Evolutionary conservation across 1,140 invertebrate genomes (phyloP).

Genomic region (Drosophila nigrodunni): DNA sequence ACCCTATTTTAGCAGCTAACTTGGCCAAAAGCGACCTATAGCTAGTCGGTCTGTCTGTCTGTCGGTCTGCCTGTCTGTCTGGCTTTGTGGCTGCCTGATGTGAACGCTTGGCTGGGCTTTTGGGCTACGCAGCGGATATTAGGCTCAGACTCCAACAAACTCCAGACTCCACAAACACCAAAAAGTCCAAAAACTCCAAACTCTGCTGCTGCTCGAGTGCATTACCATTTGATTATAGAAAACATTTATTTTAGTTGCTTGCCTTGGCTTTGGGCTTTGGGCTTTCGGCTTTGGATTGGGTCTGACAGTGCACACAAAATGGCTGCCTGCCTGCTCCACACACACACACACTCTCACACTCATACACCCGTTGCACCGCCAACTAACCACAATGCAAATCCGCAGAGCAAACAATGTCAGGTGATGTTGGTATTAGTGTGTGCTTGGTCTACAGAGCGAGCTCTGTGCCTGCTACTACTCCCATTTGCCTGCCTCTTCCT

Average conservation of each 20-base stretch:
- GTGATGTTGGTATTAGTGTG: conserved; percentile 59
- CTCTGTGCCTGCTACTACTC: conserved; percentile 6
- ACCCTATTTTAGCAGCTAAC: background rate
- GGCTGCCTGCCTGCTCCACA: conserved; percentile 32
- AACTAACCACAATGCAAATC: conserved; percentile 82
- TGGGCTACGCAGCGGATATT: conserved; percentile 26
- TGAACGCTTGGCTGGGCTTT: conserved; percentile 65
- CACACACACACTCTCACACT: conserved; percentile 33
- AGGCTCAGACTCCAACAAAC: conserved; percentile 14
- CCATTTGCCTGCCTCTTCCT: background rate
- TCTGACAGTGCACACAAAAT: conserved; percentile 52
- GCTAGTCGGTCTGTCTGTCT: background rate
- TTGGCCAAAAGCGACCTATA: background rate
- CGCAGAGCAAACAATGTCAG: conserved; percentile 82
- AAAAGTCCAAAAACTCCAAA: background rate
- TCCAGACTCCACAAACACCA: background rate
- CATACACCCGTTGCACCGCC: conserved; percentile 59
- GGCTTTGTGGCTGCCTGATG: conserved; percentile 31
- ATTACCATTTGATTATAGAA: conserved; percentile 83
- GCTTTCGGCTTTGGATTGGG: background rate
- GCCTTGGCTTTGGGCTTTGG: background rate
- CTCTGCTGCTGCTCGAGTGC: conserved; percentile 52
- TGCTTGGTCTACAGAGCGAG: conserved; percentile 2
- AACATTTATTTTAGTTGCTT: conserved; percentile 74
- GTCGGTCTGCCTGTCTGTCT: background rate